phyloP scores from a whole-genome alignment of 1,140 invertebrate species.

The Archivesica marissinica region DNA sequence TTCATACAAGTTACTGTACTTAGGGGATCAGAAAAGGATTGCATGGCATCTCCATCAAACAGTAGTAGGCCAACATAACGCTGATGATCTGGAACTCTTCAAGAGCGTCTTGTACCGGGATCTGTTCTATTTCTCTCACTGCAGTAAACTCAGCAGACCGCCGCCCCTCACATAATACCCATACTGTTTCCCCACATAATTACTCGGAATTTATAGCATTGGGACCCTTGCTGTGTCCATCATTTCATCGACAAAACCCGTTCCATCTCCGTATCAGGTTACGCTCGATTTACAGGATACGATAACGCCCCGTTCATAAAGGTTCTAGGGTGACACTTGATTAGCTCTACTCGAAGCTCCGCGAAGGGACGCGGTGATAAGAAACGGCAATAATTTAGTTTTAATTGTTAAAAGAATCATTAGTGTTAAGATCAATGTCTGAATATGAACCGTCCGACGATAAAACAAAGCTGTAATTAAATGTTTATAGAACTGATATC shows the following conservation, averaged over 20 bases:
- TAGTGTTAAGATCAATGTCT: constrained; percentile 48
- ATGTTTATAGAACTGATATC: constrained; percentile 16
- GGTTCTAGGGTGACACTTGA: constrained; percentile 60
- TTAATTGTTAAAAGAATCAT: constrained; percentile 61
- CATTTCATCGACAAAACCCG: background rate
- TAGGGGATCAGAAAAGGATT: too few relatives aligned
- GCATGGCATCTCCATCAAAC: background rate
- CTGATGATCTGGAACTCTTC: constrained; percentile 4
- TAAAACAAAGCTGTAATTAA: constrained; percentile 61
- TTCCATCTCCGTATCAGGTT: constrained; percentile 26
- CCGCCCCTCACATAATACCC: constrained; percentile 20
- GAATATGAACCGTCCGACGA: constrained; percentile 42
- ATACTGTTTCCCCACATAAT: constrained; percentile 21
- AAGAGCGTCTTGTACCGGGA: background rate
- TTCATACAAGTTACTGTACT: too few relatives aligned
- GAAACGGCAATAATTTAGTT: constrained; percentile 50
- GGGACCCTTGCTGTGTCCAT: background rate
- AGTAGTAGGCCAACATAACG: constrained; percentile 16
- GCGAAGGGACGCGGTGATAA: constrained; percentile 48
- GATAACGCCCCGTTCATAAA: constrained; percentile 42
- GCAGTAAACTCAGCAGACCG: constrained; percentile 26
- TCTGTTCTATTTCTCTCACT: background rate
- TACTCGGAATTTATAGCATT: constrained; percentile 24
- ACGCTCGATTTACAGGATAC: constrained; percentile 52
- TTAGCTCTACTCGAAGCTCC: constrained; percentile 20